Conservation (phyloP, 2,113 vertebrate genomes). For the Benthochromis sp. region DNA sequence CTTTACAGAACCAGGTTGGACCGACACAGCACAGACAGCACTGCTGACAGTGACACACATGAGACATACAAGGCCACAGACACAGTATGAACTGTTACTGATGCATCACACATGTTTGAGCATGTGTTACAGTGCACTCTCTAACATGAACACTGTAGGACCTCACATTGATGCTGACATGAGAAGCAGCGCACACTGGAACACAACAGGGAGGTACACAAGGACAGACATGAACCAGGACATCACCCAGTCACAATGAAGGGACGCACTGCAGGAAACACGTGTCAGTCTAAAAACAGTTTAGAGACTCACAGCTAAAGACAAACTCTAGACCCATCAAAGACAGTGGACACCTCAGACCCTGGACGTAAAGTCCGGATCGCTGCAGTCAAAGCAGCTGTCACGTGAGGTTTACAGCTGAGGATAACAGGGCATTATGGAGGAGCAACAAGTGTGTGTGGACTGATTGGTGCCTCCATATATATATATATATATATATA, state of each 20-base stretch:
- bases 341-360: not conserved
- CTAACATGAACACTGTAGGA: not conserved
- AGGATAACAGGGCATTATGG: not conserved
- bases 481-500: not conserved
- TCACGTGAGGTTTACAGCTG: not conserved
- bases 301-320: not conserved
- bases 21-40: rapidly evolving
- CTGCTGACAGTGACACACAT: not conserved
- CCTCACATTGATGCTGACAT: not conserved
- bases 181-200: not conserved
- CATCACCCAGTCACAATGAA: rapidly evolving
- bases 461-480: not conserved
- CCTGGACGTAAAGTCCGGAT: not conserved
- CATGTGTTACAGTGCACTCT: not conserved
- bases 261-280: not conserved
- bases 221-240: rapidly evolving
- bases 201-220: not conserved
- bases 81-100: not conserved
- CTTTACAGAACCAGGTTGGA: not conserved
- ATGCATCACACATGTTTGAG: not conserved
- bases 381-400: not conserved
- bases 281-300: not conserved
- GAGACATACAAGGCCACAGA: not conserved
- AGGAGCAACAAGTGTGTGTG: not conserved
- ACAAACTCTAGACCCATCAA: not conserved